These are phyloP conservation scores for Tiaroga cobitis DNA, from an alignment of 2,797 vertebrate genomes.

Conservation along the genomic window DNA sequence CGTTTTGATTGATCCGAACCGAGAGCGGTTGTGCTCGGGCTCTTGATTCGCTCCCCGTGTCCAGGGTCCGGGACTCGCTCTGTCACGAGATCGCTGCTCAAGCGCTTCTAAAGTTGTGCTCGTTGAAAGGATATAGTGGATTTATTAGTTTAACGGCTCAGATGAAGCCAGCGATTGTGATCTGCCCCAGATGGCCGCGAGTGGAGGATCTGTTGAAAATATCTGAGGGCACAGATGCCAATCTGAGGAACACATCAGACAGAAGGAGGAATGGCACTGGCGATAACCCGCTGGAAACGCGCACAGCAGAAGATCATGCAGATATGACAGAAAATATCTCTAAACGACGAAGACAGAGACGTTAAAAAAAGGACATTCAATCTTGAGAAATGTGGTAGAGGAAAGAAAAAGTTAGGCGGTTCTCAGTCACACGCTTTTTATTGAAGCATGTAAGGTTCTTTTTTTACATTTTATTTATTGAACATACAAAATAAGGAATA, in stretches of 20 bases:
- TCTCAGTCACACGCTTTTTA: not conserved
- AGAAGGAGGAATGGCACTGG: constrained; percentile 85
- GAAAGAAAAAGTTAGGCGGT: not conserved
- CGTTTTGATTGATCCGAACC: not conserved
- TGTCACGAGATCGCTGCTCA: constrained; percentile 21
- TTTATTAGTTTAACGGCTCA: constrained; percentile 85
- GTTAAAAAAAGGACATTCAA: constrained; percentile 70
- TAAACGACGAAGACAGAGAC: constrained; percentile 75
- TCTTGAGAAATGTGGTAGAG: constrained; percentile 34
- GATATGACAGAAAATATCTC: constrained; percentile 75
- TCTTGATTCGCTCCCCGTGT: not conserved
- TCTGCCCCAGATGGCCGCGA: constrained; percentile 91
- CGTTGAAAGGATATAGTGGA: constrained; percentile 58
- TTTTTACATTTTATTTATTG: not conserved
- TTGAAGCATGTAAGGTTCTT: not conserved
- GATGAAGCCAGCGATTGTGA: constrained; percentile 90
- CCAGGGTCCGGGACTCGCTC: constrained; percentile 13
- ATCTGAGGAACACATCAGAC: constrained; percentile 90
- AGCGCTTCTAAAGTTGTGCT: constrained; percentile 35
- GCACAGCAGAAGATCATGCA: constrained; percentile 81
- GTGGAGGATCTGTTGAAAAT: constrained; percentile 88
- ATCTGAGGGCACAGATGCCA: constrained; percentile 91
- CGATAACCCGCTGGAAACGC: constrained; percentile 88
- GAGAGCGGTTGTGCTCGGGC: not conserved
- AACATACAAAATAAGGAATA: no score